phyloP scores from a whole-genome alignment of 2,113 vertebrate species.

The Sinocyclocheilus rhinocerous region DNA sequence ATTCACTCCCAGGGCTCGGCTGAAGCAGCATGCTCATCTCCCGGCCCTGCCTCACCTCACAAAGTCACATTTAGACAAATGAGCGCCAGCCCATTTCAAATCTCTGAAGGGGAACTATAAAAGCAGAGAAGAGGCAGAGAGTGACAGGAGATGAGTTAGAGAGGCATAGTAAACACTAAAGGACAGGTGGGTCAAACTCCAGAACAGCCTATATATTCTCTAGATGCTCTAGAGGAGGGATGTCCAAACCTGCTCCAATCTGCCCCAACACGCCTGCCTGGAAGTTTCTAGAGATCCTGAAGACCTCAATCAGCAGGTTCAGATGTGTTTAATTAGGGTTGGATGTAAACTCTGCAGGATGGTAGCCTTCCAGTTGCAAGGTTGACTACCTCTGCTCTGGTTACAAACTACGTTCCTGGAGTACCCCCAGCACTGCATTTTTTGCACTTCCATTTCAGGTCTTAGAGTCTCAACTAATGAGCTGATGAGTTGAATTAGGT shows the following conservation, averaged over 20 bases:
- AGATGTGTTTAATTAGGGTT: too few relatives aligned
- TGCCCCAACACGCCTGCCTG: neutral
- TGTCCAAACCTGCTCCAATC: neutral
- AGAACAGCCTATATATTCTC: neutral
- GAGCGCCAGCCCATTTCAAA: neutral
- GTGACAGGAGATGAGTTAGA: neutral
- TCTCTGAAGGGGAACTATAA: neutral
- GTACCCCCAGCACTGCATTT: too few relatives aligned
- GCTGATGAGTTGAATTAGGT: too few relatives aligned
- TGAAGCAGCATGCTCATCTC: constrained; percentile 42
- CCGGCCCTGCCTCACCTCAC: constrained; percentile 10
- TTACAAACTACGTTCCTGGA: too few relatives aligned
- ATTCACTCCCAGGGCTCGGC: constrained; percentile 56
- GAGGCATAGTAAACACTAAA: neutral
- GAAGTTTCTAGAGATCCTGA: neutral
- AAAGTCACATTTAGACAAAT: constrained; percentile 37
- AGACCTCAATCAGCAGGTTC: neutral
- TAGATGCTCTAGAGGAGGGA: neutral
- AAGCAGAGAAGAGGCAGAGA: constrained; percentile 7
- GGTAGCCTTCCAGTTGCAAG: too few relatives aligned
- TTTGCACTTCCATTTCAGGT: too few relatives aligned
- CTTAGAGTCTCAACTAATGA: too few relatives aligned
- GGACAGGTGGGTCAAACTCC: constrained; percentile 24
- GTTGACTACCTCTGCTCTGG: too few relatives aligned
- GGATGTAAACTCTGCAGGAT: too few relatives aligned